Base-by-base conservation (phyloP, 23 tunicate genomes). In the Trididemnum miniatum region DNA sequence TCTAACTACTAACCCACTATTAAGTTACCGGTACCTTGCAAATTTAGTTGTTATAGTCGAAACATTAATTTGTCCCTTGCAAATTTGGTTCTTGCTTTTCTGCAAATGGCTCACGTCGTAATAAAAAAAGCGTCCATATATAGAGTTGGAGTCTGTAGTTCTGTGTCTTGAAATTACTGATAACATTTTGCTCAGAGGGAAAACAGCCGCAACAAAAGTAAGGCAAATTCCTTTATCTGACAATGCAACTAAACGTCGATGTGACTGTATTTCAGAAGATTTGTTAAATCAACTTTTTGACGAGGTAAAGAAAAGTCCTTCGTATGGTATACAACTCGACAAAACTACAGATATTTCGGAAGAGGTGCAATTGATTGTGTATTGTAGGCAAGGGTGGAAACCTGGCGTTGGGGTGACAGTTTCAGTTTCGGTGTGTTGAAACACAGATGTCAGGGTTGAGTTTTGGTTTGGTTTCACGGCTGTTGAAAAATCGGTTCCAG, bases 321-420 rank as follows among this genome's bases (percentile, higher is more conserved):
- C 60, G 1, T 78, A 33, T 79, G 89, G 78, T 2, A 35, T 85
- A 28, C 89, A 78, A 32, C 52, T 85, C 36, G 89, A 79, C 30
- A 79, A 85, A 85, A 85, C 84, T 2, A 76, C 88, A 35, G 88
- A 84, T 76, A 62, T 84, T n/a, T 33, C 72, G 26, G 37, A 38
- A n/a, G 82, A 84, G 54, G 82, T 80, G 34, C 84, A 85, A 50
- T 36, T 85, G 64, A 78, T 85, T 65, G 88, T 63, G 32, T 84
- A 59, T n/a, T n/a, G n/a, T n/a, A n/a, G n/a, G n/a, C n/a, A n/a
- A 25, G 4, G 50, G 7, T 2, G 49, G 4, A 2, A 31, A n/a
- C 5, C 76, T 3, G 76, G 34, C 37, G 30, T 18, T 7, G 49
- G n/a, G n/a, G n/a, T n/a, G n/a, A n/a, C n/a, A n/a, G n/a, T n/a